phyloP scores from a whole-genome alignment of 1,140 invertebrate genomes.

The Neodiprion virginianus region DNA sequence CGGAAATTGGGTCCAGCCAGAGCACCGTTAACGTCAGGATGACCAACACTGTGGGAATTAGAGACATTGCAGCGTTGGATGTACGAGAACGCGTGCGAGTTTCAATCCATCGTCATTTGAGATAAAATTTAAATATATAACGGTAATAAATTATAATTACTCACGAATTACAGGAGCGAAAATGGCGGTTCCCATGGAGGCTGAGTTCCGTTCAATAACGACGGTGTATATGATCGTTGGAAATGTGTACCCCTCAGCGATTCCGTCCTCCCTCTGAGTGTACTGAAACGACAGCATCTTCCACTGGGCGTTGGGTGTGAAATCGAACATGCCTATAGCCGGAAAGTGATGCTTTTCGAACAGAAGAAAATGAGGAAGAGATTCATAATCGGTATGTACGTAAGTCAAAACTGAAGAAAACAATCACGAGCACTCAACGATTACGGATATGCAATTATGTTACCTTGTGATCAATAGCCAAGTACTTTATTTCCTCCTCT shows the following conservation, averaged over 20 bases:
- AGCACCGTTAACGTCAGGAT: constrained; percentile 57
- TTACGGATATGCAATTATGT: no score
- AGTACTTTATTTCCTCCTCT: constrained; percentile 66
- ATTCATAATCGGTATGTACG: not conserved
- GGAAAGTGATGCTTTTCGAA: no score
- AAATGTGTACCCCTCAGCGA: constrained; percentile 55
- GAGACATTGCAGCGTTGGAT: no score
- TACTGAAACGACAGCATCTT: constrained; percentile 42
- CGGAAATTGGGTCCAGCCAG: constrained; percentile 55
- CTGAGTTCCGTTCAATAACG: constrained; percentile 54
- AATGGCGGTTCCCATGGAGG: constrained; percentile 45
- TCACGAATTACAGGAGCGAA: constrained; percentile 61
- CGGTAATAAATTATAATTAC: constrained; percentile 16
- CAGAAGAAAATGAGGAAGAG: not conserved
- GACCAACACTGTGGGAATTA: constrained; percentile 49
- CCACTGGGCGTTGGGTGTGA: constrained; percentile 48
- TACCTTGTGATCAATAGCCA: constrained; percentile 37
- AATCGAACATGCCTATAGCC: constrained; percentile 33
- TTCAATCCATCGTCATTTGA: no score
- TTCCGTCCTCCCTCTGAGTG: constrained; percentile 26
- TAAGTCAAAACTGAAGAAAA: no score
- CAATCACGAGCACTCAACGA: no score
- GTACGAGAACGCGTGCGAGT: no score
- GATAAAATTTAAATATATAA: no score
- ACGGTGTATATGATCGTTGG: constrained; percentile 57